Evolutionary conservation across 2,113 vertebrate genomes (phyloP).

Genomic region (Gambusia affinis): DNA sequence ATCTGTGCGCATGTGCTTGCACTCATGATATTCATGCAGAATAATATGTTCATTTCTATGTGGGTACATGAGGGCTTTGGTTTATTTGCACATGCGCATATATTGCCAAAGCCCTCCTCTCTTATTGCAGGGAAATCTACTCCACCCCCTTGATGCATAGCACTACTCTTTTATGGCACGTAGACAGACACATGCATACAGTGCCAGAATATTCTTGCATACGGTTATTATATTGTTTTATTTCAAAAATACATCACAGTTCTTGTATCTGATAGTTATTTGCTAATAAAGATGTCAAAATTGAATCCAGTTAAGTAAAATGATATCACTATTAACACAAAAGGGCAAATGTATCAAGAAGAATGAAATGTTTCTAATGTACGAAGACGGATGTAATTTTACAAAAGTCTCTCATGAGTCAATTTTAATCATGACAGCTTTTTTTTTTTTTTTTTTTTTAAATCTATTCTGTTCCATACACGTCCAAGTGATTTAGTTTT

Average conservation of each 20-base stretch:
- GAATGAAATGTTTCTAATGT: conserved; percentile 4
- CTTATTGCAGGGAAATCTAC: conserved; percentile 59
- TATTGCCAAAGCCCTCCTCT: conserved; percentile 56
- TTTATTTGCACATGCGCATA: conserved; percentile 62
- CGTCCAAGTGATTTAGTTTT: conserved; percentile 59
- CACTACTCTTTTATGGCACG: conserved; percentile 37
- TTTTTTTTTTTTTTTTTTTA: conserved; percentile 18
- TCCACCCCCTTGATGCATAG: conserved; percentile 57
- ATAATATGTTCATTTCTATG: conserved; percentile 31
- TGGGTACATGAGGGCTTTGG: conserved; percentile 9
- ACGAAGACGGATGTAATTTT: conserved; percentile 18
- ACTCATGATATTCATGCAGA: not conserved
- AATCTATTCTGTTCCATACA: conserved; percentile 60
- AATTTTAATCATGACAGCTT: conserved; percentile 11
- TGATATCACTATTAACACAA: conserved; percentile 13
- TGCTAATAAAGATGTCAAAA: conserved; percentile 47
- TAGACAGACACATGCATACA: conserved; percentile 24
- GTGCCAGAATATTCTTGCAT: conserved; percentile 14
- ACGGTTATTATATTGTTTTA: conserved; percentile 7
- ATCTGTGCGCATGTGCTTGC: not conserved
- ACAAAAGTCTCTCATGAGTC: conserved; percentile 40
- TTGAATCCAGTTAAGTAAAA: conserved; percentile 35
- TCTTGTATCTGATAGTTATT: conserved; percentile 15
- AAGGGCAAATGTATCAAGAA: conserved; percentile 9
- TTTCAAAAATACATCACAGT: conserved; percentile 23